Conservation (phyloP, 2,888 invertebrate species). For the Dione juno region DNA sequence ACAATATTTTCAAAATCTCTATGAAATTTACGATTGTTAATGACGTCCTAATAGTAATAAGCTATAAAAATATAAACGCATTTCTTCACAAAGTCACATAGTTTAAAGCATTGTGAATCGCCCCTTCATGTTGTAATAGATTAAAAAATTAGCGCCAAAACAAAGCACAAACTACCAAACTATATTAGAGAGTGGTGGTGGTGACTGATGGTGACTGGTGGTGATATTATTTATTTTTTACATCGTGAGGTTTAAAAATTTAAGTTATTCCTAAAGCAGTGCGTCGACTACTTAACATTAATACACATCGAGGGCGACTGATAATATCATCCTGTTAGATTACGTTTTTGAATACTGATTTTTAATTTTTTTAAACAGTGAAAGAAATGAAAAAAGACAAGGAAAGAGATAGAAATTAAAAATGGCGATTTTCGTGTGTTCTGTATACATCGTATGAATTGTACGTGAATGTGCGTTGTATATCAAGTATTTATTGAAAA, state of each 20-base stretch:
- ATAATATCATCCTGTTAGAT: constrained; percentile 3
- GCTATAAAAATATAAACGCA: neutral
- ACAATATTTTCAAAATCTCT: neutral
- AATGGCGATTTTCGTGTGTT: neutral
- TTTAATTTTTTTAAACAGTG: neutral
- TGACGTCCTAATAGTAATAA: too few species aligned
- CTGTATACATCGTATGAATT: neutral
- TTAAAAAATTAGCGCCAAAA: constrained; percentile 14
- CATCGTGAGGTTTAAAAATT: constrained; percentile 12
- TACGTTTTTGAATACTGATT: constrained; percentile 1
- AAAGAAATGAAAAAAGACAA: neutral
- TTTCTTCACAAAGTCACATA: constrained; percentile 15
- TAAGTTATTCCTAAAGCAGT: constrained; percentile 33
- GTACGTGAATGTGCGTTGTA: constrained; percentile 20
- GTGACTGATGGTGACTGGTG: neutral
- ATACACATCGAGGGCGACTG: constrained; percentile 26
- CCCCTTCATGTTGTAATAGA: neutral
- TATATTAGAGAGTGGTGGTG: neutral
- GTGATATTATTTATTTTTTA: constrained; percentile 13
- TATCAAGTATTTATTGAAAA: neutral
- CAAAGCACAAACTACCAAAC: constrained; percentile 17
- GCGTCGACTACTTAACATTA: constrained; percentile 28
- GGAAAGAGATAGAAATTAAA: neutral
- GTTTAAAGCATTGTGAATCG: neutral
- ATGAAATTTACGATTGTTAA: neutral